Conservation (phyloP, 2,888 invertebrate genomes). For the Camponotus fellah region DNA sequence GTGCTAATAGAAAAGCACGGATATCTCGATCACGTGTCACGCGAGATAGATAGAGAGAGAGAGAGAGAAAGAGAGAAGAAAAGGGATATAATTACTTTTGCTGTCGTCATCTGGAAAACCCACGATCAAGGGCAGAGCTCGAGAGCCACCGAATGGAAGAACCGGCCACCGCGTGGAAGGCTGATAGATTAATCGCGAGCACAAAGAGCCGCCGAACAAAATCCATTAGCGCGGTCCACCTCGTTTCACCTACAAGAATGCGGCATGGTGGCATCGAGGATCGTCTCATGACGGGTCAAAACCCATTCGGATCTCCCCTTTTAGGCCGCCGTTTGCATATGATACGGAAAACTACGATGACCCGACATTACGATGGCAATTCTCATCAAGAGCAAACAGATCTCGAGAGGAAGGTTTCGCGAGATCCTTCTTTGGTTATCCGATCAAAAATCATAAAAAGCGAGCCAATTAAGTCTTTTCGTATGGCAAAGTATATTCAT, state of each 20-base stretch:
- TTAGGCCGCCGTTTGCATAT: slow-evolving; percentile 13
- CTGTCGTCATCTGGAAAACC: slow-evolving; percentile 20
- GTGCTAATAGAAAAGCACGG: slow-evolving; percentile 27
- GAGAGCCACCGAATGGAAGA: slow-evolving; percentile 57
- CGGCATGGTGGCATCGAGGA: slow-evolving; percentile 41
- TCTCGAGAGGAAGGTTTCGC: slow-evolving; percentile 23
- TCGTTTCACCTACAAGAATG: slow-evolving; percentile 60
- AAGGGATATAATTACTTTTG: slow-evolving; percentile 24
- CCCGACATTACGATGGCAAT: slow-evolving; percentile 47
- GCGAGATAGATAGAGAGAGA: neutral
- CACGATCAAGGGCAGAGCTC: slow-evolving; percentile 26
- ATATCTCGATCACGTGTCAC: slow-evolving; percentile 40
- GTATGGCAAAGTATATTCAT: neutral
- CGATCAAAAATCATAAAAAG: slow-evolving; percentile 57
- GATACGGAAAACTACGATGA: slow-evolving; percentile 15
- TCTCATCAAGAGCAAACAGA: slow-evolving; percentile 41
- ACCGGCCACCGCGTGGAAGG: slow-evolving; percentile 36
- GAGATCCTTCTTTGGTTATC: slow-evolving; percentile 42
- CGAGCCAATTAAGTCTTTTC: slow-evolving; percentile 65
- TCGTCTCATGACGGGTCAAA: slow-evolving; percentile 53
- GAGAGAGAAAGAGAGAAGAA: neutral
- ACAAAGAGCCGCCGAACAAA: slow-evolving; percentile 67
- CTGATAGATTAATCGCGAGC: slow-evolving; percentile 62
- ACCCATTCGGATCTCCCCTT: slow-evolving; percentile 40
- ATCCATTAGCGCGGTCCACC: slow-evolving; percentile 67